These are phyloP conservation scores for rat (Rattus norvegicus) DNA, from an alignment of 2,113 vertebrate species.

Conservation along the genomic window GRCr8 NC_086019.1:164716501-164717000, in stretches of 20 bases:
- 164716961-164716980: neutral
- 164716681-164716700: neutral
- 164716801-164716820: neutral
- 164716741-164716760: neutral
- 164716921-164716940: neutral
- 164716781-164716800: neutral
- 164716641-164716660: neutral
- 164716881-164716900: neutral
- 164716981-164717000: neutral
- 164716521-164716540: neutral
- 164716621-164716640: neutral
- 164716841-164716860: constrained; percentile 28
- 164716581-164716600: neutral
- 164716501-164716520: neutral
- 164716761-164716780: neutral
- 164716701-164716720: neutral
- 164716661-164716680: neutral
- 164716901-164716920: neutral
- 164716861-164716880: constrained; percentile 2
- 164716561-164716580: neutral
- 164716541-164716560: neutral
- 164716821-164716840: constrained; percentile 22
- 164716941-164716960: neutral
- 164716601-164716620: neutral
- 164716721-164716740: neutral